A percentile compares a stretch with the other conserved stretches of the same genome.
phyloP scores from a whole-genome alignment of 2,888 invertebrate genomes.

The Nezara viridula region DNA sequence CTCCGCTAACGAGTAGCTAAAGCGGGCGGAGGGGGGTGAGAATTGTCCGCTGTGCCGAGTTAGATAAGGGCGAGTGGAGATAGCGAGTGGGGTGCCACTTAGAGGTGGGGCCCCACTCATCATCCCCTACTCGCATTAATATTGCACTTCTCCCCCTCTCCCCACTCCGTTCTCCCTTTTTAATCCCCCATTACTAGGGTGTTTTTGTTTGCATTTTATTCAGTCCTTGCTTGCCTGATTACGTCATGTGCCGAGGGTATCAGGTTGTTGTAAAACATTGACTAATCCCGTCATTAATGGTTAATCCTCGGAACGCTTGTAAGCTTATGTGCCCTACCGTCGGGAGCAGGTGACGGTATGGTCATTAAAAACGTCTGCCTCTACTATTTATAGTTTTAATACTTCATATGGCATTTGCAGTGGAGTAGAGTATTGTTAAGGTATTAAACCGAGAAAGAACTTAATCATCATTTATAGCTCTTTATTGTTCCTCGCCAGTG shows the following conservation, averaged over 20 bases:
- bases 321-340: background rate
- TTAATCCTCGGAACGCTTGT: background rate
- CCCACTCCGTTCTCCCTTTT: background rate
- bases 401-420: background rate
- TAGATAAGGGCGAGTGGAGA: conserved; percentile 27
- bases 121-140: conserved; percentile 31
- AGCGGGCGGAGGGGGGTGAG: conserved; percentile 2
- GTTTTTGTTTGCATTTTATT: conserved; percentile 37
- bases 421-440: too few relatives aligned
- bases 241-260: conserved; percentile 35
- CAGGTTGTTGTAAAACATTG: conserved; percentile 12
- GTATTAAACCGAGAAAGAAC: too few relatives aligned
- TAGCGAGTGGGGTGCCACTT: conserved; percentile 42
- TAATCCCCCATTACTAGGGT: conserved; percentile 48
- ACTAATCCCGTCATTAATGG: background rate
- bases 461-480: too few relatives aligned
- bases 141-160: conserved; percentile 30
- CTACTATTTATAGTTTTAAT: background rate
- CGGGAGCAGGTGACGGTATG: background rate
- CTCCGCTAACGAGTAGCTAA: conserved; percentile 9
- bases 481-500: too few relatives aligned
- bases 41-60: conserved; percentile 25
- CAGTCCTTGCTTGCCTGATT: conserved; percentile 8
- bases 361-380: background rate
- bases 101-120: conserved; percentile 38